Base-by-base conservation (phyloP, 2,797 vertebrate species). In the Tarsius wallacei region DNA sequence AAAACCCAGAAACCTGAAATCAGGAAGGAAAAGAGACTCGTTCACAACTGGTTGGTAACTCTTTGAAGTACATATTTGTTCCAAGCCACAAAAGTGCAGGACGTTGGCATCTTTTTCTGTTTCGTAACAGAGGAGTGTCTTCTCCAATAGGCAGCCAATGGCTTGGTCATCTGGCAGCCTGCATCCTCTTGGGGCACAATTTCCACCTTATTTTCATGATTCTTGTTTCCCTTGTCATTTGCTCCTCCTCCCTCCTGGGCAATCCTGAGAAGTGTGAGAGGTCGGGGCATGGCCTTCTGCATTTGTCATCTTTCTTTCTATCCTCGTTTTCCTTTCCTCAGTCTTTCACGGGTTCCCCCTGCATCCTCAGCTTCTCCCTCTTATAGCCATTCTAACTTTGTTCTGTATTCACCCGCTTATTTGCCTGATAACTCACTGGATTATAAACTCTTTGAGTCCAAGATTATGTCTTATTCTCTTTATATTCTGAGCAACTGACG, bases 21-120 rank as follows among this genome's bases (percentile, higher is more conserved):
- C 91, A 97, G 89, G 94, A 97, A 94, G 94, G 59, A 91, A 94
- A 81, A 42, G 68, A 81, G 95, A 97, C 66, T 61, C 31, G 53
- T 68, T 90, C 31, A 88, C 42, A 83, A 57, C 28, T 70, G 87
- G 51, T 22, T 91, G 84, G 77, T 53, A 53, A 63, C 36, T 91
- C 82, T 95, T 55, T 83, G 33, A 96, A 94, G 81, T 53, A 68
- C 36, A 17, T 77, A 59, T 76, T 77, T 93, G 53, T 73, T 93
- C 53, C n/a, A 57, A 89, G 63, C 77, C 71, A 74, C 57, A 55
- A 22, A 53, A 95, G 71, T n/a, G 4, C 42, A 12, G 24, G 22
- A n/a, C 1, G 0, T n/a, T 53, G 53, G 66, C 59, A 33, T 71
- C 64, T 47, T 61, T 94, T 90, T 57, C 84, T 83, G 14, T 49